These are phyloP conservation scores for Anthonomus grandis DNA, from an alignment of 1,140 invertebrate genomes.

Conservation along the genomic window DNA sequence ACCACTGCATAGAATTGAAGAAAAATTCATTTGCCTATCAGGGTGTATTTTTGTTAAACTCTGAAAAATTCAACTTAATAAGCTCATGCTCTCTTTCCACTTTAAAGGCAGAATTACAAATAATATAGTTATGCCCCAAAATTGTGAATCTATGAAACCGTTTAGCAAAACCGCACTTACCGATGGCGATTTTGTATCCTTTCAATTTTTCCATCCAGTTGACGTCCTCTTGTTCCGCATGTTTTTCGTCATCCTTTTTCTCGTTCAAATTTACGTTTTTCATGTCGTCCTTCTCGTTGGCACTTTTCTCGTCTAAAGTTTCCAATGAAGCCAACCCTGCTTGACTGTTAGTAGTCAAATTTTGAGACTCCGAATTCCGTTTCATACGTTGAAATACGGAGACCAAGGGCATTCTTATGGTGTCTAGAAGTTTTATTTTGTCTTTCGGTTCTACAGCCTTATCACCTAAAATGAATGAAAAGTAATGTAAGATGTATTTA, in stretches of 20 bases:
- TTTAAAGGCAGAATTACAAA: too few species aligned
- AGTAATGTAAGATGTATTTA: not conserved
- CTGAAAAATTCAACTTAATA: too few species aligned
- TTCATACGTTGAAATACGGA: conserved; percentile 56
- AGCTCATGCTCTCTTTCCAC: too few species aligned
- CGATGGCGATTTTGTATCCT: conserved; percentile 40
- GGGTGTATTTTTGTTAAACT: too few species aligned
- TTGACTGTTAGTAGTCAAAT: conserved; percentile 48
- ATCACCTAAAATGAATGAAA: conserved; percentile 20
- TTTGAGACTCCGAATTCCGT: conserved; percentile 36
- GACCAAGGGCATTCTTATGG: conserved; percentile 62
- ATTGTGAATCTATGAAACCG: too few species aligned
- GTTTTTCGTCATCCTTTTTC: conserved; percentile 45
- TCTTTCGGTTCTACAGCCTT: conserved; percentile 40
- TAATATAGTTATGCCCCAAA: too few species aligned
- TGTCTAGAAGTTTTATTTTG: conserved; percentile 55
- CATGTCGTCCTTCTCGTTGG: conserved; percentile 58
- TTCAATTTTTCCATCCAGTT: conserved; percentile 34
- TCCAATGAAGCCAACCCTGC: conserved; percentile 74
- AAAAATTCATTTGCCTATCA: too few species aligned
- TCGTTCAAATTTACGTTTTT: conserved; percentile 62
- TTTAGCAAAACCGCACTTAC: too few species aligned
- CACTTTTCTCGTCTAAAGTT: conserved; percentile 62
- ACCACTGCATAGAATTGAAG: too few species aligned
- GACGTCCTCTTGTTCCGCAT: conserved; percentile 34